Percentiles rank a stretch among this genome's conserved stretches.
Evolutionary conservation across 2,888 invertebrate genomes (phyloP).

Genomic region (Silvanus unidentatus): DNA sequence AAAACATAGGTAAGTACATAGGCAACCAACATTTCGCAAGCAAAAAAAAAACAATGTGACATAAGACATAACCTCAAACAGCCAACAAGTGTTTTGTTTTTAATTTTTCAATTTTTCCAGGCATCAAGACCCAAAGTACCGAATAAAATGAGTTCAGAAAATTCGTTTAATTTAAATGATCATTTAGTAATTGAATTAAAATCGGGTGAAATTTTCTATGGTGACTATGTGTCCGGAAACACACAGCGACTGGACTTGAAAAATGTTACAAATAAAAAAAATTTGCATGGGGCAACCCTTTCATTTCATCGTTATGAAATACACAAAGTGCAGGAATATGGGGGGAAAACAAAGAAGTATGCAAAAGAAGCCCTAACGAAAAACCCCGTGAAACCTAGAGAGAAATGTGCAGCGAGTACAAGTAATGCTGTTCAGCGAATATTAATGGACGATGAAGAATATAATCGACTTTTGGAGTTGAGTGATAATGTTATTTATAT

Average conservation of each 20-base stretch:
- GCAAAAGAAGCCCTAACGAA: too few relatives aligned
- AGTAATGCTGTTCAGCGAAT: background rate
- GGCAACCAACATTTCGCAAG: too few relatives aligned
- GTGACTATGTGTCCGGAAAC: slow-evolving; percentile 7
- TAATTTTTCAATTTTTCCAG: too few relatives aligned
- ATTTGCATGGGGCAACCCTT: background rate
- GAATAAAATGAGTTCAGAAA: too few relatives aligned
- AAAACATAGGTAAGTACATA: too few relatives aligned
- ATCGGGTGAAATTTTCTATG: slow-evolving; percentile 11
- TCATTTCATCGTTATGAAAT: slow-evolving; percentile 13
- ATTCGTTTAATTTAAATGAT: slow-evolving; percentile 3
- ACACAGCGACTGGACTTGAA: slow-evolving; percentile 9
- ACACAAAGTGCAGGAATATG: slow-evolving; percentile 1
- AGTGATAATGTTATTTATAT: slow-evolving; percentile 9
- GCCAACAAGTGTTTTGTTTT: too few relatives aligned
- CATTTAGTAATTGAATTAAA: slow-evolving; percentile 11
- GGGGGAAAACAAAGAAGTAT: background rate
- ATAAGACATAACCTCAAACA: too few relatives aligned
- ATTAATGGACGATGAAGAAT: slow-evolving; percentile 7
- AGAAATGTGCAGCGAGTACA: background rate
- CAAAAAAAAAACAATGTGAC: too few relatives aligned
- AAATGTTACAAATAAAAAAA: slow-evolving; percentile 7
- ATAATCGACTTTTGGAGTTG: slow-evolving; percentile 7
- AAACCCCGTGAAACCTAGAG: too few relatives aligned
- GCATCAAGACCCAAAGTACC: too few relatives aligned